Evolutionary conservation across 2,888 invertebrate genomes (phyloP).

Genomic region (Folsomia manolachei): DNA sequence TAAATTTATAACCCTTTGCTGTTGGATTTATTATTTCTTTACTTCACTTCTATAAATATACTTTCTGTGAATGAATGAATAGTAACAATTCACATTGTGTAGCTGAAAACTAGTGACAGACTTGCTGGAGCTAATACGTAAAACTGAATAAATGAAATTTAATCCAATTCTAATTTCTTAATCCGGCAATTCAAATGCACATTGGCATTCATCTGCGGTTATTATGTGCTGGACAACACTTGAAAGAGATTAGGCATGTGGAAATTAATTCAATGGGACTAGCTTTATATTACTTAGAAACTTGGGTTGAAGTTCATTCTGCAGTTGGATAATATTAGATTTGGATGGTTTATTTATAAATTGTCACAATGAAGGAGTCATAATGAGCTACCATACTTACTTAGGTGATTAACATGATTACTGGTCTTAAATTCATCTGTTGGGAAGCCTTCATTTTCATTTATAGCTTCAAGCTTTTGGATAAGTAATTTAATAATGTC

Average conservation of each 20-base stretch:
- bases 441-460: too few relatives aligned
- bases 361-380: neutral
- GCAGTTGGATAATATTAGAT: neutral
- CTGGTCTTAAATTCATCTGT: too few relatives aligned
- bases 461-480: too few relatives aligned
- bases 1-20: neutral
- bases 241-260: neutral
- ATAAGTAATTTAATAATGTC: too few relatives aligned
- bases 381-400: too few relatives aligned
- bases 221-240: neutral
- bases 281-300: too few relatives aligned
- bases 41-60: neutral
- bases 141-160: neutral
- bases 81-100: neutral
- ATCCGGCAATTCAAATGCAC: neutral
- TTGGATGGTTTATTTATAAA: neutral
- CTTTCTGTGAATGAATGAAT: neutral
- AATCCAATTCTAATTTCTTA: slow-evolving; percentile 3
- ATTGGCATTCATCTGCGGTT: neutral
- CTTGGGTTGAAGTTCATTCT: neutral
- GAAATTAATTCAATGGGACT: neutral
- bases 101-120: too few relatives aligned
- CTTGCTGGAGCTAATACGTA: too few relatives aligned
- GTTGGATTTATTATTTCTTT: neutral
- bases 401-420: too few relatives aligned